Conservation (phyloP, 2,888 invertebrate genomes). For the Drosophila cyrtoloma region DNA sequence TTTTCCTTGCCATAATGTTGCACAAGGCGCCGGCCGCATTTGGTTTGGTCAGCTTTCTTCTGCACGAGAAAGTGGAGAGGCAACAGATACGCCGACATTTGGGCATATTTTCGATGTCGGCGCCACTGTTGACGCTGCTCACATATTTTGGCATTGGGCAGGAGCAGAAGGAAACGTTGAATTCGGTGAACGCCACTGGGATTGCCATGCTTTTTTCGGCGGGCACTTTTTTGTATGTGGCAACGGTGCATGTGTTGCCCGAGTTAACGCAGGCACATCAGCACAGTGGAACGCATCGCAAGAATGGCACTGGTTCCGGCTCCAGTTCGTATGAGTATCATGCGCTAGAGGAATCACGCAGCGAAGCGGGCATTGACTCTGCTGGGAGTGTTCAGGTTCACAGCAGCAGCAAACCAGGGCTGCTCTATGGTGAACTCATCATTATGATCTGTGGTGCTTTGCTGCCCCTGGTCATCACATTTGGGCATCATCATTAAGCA, state of each 20-base stretch:
- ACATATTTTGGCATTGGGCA: conserved; percentile 98
- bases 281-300: conserved; percentile 83
- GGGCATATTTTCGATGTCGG: conserved; percentile 95
- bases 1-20: conserved; percentile 99
- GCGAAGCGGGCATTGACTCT: conserved; percentile 12
- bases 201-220: conserved; percentile 99
- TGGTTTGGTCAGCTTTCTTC: conserved; percentile 97
- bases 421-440: conserved; percentile 92
- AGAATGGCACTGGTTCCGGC: neutral
- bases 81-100: conserved; percentile 94
- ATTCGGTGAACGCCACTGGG: conserved; percentile 96
- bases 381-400: conserved; percentile 30
- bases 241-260: conserved; percentile 98
- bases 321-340: conserved; percentile 68
- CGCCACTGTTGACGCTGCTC: conserved; percentile 94
- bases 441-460: conserved; percentile 95
- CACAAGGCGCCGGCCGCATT: conserved; percentile 99
- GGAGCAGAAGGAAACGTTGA: conserved; percentile 95
- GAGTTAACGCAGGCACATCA: conserved; percentile 90
- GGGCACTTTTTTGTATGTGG: conserved; percentile 99
- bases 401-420: conserved; percentile 85
- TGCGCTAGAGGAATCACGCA: conserved; percentile 74
- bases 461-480: conserved; percentile 94
- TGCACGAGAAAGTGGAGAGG: conserved; percentile 97
- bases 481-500: conserved; percentile 94